These are phyloP conservation scores for Channallabes apus DNA, from an alignment of 2,797 vertebrate species.

Conservation along the genomic window DNA sequence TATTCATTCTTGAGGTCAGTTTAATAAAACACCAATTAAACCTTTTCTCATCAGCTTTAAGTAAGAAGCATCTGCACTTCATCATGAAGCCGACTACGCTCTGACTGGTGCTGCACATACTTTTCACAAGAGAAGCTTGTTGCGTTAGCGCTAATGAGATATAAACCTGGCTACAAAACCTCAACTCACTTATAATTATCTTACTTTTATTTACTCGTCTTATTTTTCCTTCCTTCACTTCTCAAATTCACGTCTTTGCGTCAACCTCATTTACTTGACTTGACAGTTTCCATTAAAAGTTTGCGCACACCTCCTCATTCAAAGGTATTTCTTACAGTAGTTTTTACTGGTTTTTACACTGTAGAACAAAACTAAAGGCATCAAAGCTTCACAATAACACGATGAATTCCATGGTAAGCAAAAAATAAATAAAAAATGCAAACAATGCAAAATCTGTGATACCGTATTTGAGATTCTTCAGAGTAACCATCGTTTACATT, in stretches of 20 bases:
- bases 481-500: too few species aligned
- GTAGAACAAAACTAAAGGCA: too few species aligned
- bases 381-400: too few species aligned
- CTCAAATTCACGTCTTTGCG: too few species aligned
- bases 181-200: not conserved
- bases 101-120: not conserved
- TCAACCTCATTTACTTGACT: not conserved
- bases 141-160: not conserved
- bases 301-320: too few species aligned
- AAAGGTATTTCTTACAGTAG: too few species aligned
- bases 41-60: conserved; percentile 62
- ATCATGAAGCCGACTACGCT: not conserved
- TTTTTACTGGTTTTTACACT: too few species aligned
- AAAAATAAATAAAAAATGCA: too few species aligned
- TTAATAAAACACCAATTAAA: conserved; percentile 71
- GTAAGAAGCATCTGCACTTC: not conserved
- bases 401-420: too few species aligned
- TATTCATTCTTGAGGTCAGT: conserved; percentile 76
- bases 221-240: not conserved
- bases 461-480: too few species aligned
- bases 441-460: too few species aligned
- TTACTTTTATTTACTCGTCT: too few species aligned
- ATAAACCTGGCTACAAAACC: not conserved
- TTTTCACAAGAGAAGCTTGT: not conserved
- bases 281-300: not conserved